Conservation (phyloP, 2,113 vertebrate genomes). For the Shinisaurus crocodilurus region DNA sequence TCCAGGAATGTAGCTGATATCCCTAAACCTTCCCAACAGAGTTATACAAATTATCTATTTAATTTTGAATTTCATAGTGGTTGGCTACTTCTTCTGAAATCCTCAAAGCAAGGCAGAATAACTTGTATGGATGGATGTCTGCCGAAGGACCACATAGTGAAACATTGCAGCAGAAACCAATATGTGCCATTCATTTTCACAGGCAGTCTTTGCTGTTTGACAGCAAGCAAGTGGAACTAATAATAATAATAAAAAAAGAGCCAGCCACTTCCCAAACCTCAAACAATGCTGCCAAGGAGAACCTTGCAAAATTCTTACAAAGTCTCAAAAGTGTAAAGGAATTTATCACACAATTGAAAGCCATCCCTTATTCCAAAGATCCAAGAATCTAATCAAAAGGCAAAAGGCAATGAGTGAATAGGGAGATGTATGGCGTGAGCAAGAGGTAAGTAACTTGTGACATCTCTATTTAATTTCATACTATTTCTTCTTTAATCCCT, state of each 20-base stretch:
- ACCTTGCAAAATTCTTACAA: neutral
- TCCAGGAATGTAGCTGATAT: neutral
- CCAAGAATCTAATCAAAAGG: neutral
- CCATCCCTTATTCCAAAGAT: neutral
- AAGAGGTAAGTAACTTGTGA: neutral
- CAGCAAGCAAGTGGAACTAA: neutral
- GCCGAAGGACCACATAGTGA: slow-evolving; percentile 16
- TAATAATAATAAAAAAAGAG: neutral
- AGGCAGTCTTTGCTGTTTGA: fast-evolving
- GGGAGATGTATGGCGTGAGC: neutral
- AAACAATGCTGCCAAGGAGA: neutral
- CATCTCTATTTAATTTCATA: neutral
- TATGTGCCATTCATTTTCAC: neutral
- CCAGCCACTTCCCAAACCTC: neutral
- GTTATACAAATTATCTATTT: neutral
- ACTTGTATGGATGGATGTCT: fast-evolving
- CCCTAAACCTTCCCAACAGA: neutral
- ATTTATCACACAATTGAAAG: neutral
- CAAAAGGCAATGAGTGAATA: neutral
- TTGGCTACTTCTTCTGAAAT: neutral
- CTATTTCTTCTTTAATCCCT: neutral
- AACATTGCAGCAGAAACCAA: neutral
- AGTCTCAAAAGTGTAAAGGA: neutral
- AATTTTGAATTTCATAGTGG: neutral
- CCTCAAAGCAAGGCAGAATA: neutral